These are phyloP conservation scores for Heterohyrax brucei DNA, from an alignment of 2,797 vertebrate genomes.

Conservation along the genomic window DNA sequence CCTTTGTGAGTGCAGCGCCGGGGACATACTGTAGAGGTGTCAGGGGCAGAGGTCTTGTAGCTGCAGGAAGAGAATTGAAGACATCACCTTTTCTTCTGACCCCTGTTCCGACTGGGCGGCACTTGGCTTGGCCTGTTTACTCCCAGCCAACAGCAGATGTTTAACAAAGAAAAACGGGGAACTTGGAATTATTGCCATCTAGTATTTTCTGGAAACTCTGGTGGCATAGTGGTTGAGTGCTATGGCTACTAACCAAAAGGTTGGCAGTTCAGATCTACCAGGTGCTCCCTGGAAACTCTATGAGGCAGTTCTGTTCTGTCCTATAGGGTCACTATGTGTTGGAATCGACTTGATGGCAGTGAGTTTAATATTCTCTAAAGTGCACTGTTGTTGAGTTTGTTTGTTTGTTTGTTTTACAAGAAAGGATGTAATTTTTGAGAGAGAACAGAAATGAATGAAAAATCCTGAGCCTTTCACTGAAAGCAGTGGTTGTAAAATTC, in stretches of 20 bases:
- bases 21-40: accelerated
- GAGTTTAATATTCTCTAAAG: background rate
- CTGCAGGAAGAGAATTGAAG: background rate
- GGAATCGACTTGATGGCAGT: no score
- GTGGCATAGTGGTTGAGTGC: no score
- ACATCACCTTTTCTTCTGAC: background rate
- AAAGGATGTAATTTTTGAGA: background rate
- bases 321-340: no score
- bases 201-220: no score
- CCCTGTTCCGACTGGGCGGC: background rate
- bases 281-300: no score
- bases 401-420: constrained; percentile 24
- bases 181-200: background rate
- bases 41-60: background rate
- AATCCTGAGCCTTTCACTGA: background rate
- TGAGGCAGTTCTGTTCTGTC: no score
- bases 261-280: no score
- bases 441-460: background rate
- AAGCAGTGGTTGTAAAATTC: constrained; percentile 14
- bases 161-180: background rate
- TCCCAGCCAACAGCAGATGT: background rate
- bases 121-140: background rate
- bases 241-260: no score
- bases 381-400: constrained; percentile 3
- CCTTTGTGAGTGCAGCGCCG: accelerated